Evolutionary conservation across 2,113 vertebrate genomes (phyloP).

Genomic region (Nymphicus hollandicus): DNA sequence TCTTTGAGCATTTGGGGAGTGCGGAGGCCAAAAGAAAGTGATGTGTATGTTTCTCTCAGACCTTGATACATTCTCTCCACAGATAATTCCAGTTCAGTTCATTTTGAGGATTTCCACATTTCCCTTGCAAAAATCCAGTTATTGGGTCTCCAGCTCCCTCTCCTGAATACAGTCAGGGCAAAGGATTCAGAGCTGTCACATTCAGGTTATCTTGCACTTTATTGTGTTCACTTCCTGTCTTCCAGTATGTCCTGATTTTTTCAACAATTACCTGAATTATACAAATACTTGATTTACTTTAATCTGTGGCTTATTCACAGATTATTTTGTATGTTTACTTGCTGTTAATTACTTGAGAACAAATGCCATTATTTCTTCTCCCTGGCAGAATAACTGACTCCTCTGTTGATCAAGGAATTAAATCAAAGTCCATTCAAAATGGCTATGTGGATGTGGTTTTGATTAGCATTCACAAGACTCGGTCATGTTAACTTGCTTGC

Average conservation of each 20-base stretch:
- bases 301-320: neutral
- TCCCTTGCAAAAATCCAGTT: neutral
- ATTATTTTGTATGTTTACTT: neutral
- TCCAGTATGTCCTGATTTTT: neutral
- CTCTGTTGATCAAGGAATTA: neutral
- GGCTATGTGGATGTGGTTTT: neutral
- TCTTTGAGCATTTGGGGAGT: neutral
- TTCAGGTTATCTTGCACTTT: neutral
- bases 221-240: neutral
- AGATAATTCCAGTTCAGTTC: neutral
- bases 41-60: neutral
- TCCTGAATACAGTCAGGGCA: neutral
- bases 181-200: neutral
- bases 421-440: neutral
- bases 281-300: neutral
- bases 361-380: neutral
- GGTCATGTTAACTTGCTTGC: neutral
- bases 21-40: neutral
- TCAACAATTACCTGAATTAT: neutral
- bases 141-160: neutral
- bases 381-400: neutral
- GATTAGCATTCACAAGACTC: neutral
- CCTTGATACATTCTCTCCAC: neutral
- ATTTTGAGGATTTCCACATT: neutral
- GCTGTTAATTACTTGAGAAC: neutral